Base-by-base conservation (phyloP, 1,140 invertebrate species). In the Colletes gigas region DNA sequence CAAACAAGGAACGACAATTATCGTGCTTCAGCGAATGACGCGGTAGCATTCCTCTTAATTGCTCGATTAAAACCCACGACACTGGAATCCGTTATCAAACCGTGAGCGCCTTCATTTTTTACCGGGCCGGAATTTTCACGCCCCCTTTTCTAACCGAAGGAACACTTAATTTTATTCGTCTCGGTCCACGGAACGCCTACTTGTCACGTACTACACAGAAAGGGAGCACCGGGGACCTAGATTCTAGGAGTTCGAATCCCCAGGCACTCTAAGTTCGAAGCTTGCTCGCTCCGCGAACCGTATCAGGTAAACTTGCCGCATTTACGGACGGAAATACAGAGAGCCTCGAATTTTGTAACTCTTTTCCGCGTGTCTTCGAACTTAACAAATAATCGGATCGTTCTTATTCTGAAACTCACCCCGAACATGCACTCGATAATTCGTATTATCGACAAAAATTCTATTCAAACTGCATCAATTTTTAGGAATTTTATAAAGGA, bases 101-200 rank as follows among this genome's bases (percentile, higher is more conserved):
- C 30, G 30, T 30, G 30, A 0, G 30, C 30, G 30, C 30, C 30
- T 30, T 30, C 30, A 30, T 30, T 30, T 30, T 30, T 30, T 30
- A 30, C 30, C 30, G 30, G 30, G 30, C 30, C 30, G 30, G 30
- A 30, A 17, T 15, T 39, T 4, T 47, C n/a, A 10, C 39, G 62
- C 17, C 17, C 50, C 72, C n/a, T 66, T 66, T 17, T 39, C n/a
- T 9, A 47, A 3, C 52, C 39, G 17, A 6, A n/a, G 67, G 63
- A 55, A 67, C 41, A 57, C 63, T 76, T 76, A 76, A 76, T 66
- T 67, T 67, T 67, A 63, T 74, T 74, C 59, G 63, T 63, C 50
- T 59, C 73, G 73, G 57, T 50, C 73, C 73, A 57, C 19, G 41
- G 41, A 67, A 67, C 50, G 39, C 73, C 62, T 55, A 67, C 62